These are phyloP conservation scores for Macaria notata DNA, from an alignment of 2,888 invertebrate genomes.

Conservation along the genomic window DNA sequence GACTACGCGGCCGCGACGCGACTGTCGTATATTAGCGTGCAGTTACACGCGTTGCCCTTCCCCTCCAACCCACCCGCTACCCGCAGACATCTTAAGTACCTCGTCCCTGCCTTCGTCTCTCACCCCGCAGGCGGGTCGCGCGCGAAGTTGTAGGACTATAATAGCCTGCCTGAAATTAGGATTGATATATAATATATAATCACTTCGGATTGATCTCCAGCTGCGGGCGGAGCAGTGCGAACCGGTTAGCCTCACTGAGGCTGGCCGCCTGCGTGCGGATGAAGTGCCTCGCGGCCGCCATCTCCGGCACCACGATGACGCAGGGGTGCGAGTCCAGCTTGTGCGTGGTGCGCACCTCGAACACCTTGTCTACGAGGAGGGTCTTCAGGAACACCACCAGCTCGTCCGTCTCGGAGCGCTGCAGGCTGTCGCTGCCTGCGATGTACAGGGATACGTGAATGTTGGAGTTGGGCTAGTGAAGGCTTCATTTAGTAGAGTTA, in stretches of 20 bases:
- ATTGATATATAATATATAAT: too few species aligned
- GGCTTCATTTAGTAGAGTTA: too few species aligned
- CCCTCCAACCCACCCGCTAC: too few species aligned
- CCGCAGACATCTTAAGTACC: too few species aligned
- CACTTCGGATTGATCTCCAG: conserved; percentile 97
- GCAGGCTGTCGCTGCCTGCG: conserved; percentile 84
- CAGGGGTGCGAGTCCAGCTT: conserved; percentile 95
- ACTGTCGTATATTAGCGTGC: too few species aligned
- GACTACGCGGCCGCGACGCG: too few species aligned
- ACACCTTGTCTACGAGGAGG: conserved; percentile 89
- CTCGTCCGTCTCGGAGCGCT: conserved; percentile 88
- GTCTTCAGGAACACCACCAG: conserved; percentile 90
- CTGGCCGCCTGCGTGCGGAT: conserved; percentile 93
- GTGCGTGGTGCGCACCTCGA: conserved; percentile 91
- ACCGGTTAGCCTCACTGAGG: conserved; percentile 92
- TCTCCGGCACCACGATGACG: conserved; percentile 96
- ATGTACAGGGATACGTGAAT: background rate
- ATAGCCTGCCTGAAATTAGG: too few species aligned
- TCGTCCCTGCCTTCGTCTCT: too few species aligned
- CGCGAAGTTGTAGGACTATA: too few species aligned
- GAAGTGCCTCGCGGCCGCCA: conserved; percentile 98
- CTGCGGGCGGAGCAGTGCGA: conserved; percentile 93
- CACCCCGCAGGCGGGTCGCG: too few species aligned
- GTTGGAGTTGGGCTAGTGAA: too few species aligned
- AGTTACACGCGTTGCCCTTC: too few species aligned